A percentile compares a stretch with the other conserved stretches of the same genome.
phyloP scores from a whole-genome alignment of 2,888 invertebrate genomes.

The Hydropsyche betteni region DNA sequence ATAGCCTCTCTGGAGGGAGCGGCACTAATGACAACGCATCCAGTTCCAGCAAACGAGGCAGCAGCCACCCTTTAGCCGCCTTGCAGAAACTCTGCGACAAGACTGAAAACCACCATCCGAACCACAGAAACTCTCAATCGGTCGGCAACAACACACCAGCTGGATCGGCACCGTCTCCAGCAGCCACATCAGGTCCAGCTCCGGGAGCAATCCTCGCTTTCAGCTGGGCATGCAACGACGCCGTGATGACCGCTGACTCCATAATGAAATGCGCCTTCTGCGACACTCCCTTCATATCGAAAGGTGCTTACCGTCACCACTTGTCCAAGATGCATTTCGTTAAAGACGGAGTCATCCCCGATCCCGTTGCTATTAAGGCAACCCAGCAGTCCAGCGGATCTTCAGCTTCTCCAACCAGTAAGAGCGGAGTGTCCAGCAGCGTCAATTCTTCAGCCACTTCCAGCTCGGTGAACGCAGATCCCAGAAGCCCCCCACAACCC shows the following conservation, averaged over 20 bases:
- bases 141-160: slow-evolving; percentile 55
- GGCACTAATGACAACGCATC: slow-evolving; percentile 62
- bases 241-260: slow-evolving; percentile 84
- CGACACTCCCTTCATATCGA: slow-evolving; percentile 95
- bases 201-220: slow-evolving; percentile 88
- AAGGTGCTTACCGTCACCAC: slow-evolving; percentile 96
- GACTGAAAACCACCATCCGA: slow-evolving; percentile 80
- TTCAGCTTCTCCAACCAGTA: slow-evolving; percentile 61
- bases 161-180: slow-evolving; percentile 60
- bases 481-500: slow-evolving; percentile 67
- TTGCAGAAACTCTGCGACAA: slow-evolving; percentile 96
- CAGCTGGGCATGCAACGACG: slow-evolving; percentile 95
- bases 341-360: slow-evolving; percentile 87
- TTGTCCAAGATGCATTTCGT: slow-evolving; percentile 95
- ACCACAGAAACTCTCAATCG: slow-evolving; percentile 56
- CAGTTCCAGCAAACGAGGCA: slow-evolving; percentile 71
- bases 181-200: slow-evolving; percentile 69
- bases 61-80: slow-evolving; percentile 92
- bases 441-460: slow-evolving; percentile 54
- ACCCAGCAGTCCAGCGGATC: slow-evolving; percentile 59
- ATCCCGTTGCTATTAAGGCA: slow-evolving; percentile 73
- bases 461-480: slow-evolving; percentile 62
- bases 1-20: slow-evolving; percentile 75
- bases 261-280: slow-evolving; percentile 95
- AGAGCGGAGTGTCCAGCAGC: slow-evolving; percentile 55